Percentiles rank a stretch among this genome's conserved stretches.
Evolutionary conservation across 2,888 invertebrate species (phyloP).

Genomic region (Pseudoips prasinana): DNA sequence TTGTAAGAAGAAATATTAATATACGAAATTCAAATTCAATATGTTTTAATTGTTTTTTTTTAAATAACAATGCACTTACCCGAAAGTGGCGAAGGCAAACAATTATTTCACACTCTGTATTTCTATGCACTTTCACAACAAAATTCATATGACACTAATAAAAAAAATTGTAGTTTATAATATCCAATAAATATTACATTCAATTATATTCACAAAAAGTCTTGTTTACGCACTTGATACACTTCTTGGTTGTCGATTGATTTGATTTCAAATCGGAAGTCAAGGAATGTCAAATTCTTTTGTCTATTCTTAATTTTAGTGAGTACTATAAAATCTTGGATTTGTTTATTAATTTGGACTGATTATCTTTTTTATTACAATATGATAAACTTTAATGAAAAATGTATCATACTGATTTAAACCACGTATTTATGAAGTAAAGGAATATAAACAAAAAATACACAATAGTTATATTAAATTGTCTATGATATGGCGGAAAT

Average conservation of each 20-base stretch:
- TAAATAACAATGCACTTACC: slow-evolving; percentile 29
- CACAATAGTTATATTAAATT: no score
- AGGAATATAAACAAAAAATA: no score
- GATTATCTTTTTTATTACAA: no score
- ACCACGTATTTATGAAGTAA: no score
- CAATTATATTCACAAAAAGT: slow-evolving; percentile 17
- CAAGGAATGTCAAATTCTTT: slow-evolving; percentile 5
- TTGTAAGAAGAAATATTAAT: no score
- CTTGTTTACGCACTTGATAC: slow-evolving; percentile 40
- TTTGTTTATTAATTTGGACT: no score
- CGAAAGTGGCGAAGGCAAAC: slow-evolving; percentile 1
- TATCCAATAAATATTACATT: slow-evolving; percentile 1
- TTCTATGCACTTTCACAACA: slow-evolving; percentile 7
- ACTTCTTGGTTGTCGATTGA: slow-evolving; percentile 37
- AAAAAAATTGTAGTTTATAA: slow-evolving; percentile 1
- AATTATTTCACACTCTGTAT: slow-evolving; percentile 1
- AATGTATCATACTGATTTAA: no score
- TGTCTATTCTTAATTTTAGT: slow-evolving; percentile 23
- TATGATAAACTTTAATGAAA: no score
- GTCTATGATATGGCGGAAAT: no score
- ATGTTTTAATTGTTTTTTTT: no score
- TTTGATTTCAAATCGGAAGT: slow-evolving; percentile 31
- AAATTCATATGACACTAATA: slow-evolving; percentile 8
- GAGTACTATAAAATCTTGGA: no score
- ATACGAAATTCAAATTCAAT: no score